phyloP scores from a whole-genome alignment of 1,140 invertebrate species.

The Heliconius eleuchia region DNA sequence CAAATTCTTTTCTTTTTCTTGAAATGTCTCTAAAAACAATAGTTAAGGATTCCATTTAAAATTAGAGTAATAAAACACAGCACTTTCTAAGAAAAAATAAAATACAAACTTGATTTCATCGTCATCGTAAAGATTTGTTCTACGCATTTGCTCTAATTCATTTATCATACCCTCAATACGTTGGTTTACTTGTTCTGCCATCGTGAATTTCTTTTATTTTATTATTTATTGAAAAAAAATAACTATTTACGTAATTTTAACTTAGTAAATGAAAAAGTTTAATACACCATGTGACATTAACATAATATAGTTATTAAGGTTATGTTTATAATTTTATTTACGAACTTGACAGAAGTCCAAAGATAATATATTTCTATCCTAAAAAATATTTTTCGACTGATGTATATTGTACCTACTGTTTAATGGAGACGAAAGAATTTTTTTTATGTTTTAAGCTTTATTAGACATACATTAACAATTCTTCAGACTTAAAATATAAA shows the following conservation, averaged over 20 bases:
- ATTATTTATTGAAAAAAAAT: constrained; percentile 25
- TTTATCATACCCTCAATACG: constrained; percentile 87
- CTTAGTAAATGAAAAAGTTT: neutral
- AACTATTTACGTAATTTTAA: neutral
- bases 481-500: no score
- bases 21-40: constrained; percentile 82
- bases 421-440: no score
- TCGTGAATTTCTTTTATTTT: constrained; percentile 62
- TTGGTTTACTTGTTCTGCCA: constrained; percentile 89
- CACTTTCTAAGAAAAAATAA: no score
- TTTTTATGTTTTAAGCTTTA: no score
- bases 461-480: no score
- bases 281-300: constrained; percentile 20
- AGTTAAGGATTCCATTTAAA: no score
- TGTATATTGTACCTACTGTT: no score
- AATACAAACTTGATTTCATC: constrained; percentile 84
- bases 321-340: constrained; percentile 31
- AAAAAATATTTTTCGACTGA: no score
- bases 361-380: neutral
- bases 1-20: constrained; percentile 86
- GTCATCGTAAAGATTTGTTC: constrained; percentile 85
- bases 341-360: neutral
- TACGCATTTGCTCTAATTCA: constrained; percentile 87
- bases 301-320: constrained; percentile 40
- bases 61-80: no score